These are phyloP conservation scores for Hippocampus abdominalis DNA, from an alignment of 2,113 vertebrate species.

Conservation along the genomic window DNA sequence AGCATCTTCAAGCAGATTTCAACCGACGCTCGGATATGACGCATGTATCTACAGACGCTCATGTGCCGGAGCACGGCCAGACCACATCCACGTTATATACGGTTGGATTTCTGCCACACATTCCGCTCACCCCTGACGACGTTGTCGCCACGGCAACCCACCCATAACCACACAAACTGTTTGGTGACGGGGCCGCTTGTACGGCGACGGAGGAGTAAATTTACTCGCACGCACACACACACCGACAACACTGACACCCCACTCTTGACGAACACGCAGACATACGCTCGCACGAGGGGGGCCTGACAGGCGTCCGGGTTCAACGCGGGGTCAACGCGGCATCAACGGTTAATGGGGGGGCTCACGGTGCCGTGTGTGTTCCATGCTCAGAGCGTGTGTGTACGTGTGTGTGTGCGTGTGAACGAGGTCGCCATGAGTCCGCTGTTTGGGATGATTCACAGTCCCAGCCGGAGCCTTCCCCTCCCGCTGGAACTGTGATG, in stretches of 20 bases:
- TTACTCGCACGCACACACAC: conserved; percentile 47
- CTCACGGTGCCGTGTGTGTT: conserved; percentile 33
- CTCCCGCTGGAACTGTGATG: conserved; percentile 71
- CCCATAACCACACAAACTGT: conserved; percentile 70
- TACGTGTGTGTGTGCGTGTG: conserved; percentile 40
- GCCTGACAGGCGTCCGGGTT: conserved; percentile 53
- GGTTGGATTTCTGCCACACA: conserved; percentile 65
- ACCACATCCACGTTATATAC: conserved; percentile 19
- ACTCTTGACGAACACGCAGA: conserved; percentile 25
- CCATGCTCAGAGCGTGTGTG: conserved; percentile 47
- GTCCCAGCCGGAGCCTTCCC: conserved; percentile 50
- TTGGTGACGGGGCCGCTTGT: conserved; percentile 53
- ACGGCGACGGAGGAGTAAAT: conserved; percentile 61
- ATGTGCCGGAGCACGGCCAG: not conserved
- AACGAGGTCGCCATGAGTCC: conserved; percentile 57
- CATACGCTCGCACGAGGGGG: conserved; percentile 17
- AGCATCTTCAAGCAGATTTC: not conserved
- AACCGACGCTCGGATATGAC: conserved; percentile 4
- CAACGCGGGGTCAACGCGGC: conserved; percentile 47
- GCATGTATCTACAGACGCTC: conserved; percentile 24
- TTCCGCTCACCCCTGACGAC: conserved; percentile 65
- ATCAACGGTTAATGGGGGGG: conserved; percentile 25
- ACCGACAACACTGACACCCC: conserved; percentile 9
- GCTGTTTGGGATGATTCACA: conserved; percentile 62
- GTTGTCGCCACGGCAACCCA: conserved; percentile 66